Evolutionary conservation across 2,888 invertebrate genomes (phyloP).

Genomic region (Belgica antarctica): DNA sequence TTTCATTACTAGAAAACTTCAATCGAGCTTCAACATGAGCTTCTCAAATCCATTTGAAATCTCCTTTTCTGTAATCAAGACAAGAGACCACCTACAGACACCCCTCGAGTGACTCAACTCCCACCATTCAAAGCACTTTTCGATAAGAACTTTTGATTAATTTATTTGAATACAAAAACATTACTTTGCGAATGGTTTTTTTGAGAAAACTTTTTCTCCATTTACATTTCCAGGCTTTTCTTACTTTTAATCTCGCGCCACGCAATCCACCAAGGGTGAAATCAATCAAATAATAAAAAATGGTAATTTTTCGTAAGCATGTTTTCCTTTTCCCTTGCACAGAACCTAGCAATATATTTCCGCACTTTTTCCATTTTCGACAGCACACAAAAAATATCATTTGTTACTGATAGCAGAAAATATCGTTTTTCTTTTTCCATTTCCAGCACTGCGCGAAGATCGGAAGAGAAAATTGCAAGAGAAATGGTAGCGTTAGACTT

Average conservation of each 20-base stretch:
- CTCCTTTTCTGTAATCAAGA: no score
- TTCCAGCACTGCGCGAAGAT: not conserved
- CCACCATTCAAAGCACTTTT: not conserved
- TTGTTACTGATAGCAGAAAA: slow-evolving; percentile 38
- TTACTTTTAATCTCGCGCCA: slow-evolving; percentile 32
- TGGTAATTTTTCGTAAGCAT: slow-evolving; percentile 32
- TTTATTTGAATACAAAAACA: slow-evolving; percentile 26
- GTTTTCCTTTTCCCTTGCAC: slow-evolving; percentile 20
- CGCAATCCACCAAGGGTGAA: slow-evolving; percentile 33
- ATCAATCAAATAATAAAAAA: slow-evolving; percentile 44
- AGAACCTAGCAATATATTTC: slow-evolving; percentile 40
- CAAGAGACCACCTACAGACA: not conserved
- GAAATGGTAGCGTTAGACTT: slow-evolving; percentile 40
- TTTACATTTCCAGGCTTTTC: not conserved
- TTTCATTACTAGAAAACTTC: no score
- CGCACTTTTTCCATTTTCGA: slow-evolving; percentile 26
- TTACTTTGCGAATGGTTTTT: not conserved
- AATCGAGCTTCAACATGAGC: no score
- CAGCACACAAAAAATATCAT: slow-evolving; percentile 38
- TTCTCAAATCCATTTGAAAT: no score
- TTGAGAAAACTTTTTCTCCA: no score
- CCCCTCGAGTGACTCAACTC: no score
- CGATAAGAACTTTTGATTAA: slow-evolving; percentile 26
- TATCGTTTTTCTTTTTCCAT: slow-evolving; percentile 16
- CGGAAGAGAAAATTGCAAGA: not conserved